Conservation (phyloP, 1,140 invertebrate genomes). For the Drosophila grimshawi region DNA sequence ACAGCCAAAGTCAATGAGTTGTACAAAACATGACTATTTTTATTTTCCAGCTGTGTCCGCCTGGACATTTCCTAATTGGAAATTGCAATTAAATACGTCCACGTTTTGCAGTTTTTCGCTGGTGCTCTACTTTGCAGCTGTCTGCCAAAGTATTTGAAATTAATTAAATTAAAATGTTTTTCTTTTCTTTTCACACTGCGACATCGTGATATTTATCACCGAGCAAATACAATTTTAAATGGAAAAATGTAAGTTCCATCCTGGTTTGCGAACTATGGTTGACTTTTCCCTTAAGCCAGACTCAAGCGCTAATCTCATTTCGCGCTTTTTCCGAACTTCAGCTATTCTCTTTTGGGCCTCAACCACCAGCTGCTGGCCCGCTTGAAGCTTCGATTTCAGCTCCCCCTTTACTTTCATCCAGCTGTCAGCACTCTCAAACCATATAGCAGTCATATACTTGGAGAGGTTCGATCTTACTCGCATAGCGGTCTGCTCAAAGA, state of each 20-base stretch:
- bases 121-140: constrained; percentile 4
- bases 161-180: constrained; percentile 57
- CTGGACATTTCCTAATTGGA: constrained; percentile 69
- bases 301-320: neutral
- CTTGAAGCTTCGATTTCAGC: constrained; percentile 2
- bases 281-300: neutral
- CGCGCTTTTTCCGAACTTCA: constrained; percentile 2
- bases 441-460: neutral
- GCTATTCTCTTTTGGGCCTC: neutral
- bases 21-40: neutral
- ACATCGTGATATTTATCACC: constrained; percentile 21
- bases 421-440: neutral
- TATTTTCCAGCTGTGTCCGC: constrained; percentile 31
- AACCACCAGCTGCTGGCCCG: neutral
- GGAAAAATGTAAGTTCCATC: neutral
- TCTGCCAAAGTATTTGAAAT: constrained; percentile 47
- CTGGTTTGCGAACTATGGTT: neutral
- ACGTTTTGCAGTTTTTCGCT: constrained; percentile 15
- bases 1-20: constrained; percentile 18
- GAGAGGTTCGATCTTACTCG: neutral
- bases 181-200: constrained; percentile 6
- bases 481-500: neutral
- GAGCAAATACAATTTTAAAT: neutral
- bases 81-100: constrained; percentile 66
- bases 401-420: neutral